Conservation (phyloP, 2,888 invertebrate species). For the Netelia virgata region DNA sequence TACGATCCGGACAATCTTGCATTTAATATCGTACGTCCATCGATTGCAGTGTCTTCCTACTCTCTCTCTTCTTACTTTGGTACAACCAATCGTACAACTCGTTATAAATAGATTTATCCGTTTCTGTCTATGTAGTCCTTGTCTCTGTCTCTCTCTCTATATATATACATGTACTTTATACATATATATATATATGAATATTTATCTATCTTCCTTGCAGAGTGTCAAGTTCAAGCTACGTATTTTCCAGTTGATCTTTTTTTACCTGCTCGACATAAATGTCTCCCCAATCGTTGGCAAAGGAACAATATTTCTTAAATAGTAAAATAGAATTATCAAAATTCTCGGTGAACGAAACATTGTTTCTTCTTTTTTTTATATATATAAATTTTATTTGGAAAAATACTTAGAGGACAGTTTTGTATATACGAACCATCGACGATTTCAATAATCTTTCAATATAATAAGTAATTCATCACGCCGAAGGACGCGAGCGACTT, state of each 20-base stretch:
- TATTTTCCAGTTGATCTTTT: conserved; percentile 4
- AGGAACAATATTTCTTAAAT: not conserved
- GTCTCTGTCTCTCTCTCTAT: too few relatives aligned
- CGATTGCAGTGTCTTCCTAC: conserved; percentile 68
- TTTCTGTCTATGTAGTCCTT: conserved; percentile 66
- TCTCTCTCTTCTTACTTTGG: conserved; percentile 23
- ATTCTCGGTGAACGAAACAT: too few relatives aligned
- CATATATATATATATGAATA: not conserved
- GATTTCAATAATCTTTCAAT: conserved; percentile 54
- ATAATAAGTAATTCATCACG: conserved; percentile 36
- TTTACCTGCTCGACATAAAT: not conserved
- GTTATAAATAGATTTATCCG: conserved; percentile 74
- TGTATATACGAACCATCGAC: conserved; percentile 54
- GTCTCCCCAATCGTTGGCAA: not conserved
- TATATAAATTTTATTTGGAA: conserved; percentile 72
- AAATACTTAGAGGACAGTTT: conserved; percentile 70
- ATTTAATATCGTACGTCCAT: conserved; percentile 66
- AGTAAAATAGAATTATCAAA: not conserved
- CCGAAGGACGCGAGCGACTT: conserved; percentile 37
- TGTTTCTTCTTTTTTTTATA: conserved; percentile 16
- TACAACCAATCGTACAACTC: conserved; percentile 73
- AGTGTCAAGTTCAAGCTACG: conserved; percentile 64
- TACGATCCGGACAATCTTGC: conserved; percentile 45
- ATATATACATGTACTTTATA: conserved; percentile 26
- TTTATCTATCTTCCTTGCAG: conserved; percentile 34